Evolutionary conservation across 1,140 invertebrate genomes (phyloP), one percentile per base, ranked within the genome.

Genomic region (Drosophila triauraria): DNA sequence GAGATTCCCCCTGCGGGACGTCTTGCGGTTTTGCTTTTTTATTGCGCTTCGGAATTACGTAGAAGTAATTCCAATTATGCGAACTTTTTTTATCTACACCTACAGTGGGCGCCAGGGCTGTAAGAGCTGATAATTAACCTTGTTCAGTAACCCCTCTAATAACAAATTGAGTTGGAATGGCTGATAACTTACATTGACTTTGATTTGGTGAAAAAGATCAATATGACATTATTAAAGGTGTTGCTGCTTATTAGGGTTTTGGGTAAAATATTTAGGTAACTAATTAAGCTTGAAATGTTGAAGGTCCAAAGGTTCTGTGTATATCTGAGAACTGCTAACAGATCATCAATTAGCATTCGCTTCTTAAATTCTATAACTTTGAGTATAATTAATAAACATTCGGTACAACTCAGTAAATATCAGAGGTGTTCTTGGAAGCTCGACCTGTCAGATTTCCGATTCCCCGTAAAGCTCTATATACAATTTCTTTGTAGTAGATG

Each of bases 31-130:
- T 68, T 25, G 17, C 20, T 57, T 54, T 75, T 84, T 75, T 71
- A 85, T 86, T 85, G 69, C 78, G 75, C 79, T 70, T 82, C 54
- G 67, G 53, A 79, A 79, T 78, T 86, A 75, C 82, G 48, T 75
- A 58, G 43, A 78, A 60, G 43, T 51, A 60, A 69, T 64, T 69
- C 71, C 46, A 77, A 81, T 67, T 82, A 77, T 82, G 59, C 20
- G 44, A 62, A 35, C 51, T 47, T 38, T 65, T 53, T 78, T 82
- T 81, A 56, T 60, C 59, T 72, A 25, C 30, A 51, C 38, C n/a
- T 44, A 60, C 70, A 60, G 46, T 50, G 67, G 54, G 46, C 30
- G 30, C 47, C 30, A 32, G 58, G 42, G 27, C 69, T 59, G 38
- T 62, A 35, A 70, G 53, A 35, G 44, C 51, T 70, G 44, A 72